Base-by-base conservation (phyloP, 2,797 vertebrate species). In the Crocodylus rhombifer region DNA sequence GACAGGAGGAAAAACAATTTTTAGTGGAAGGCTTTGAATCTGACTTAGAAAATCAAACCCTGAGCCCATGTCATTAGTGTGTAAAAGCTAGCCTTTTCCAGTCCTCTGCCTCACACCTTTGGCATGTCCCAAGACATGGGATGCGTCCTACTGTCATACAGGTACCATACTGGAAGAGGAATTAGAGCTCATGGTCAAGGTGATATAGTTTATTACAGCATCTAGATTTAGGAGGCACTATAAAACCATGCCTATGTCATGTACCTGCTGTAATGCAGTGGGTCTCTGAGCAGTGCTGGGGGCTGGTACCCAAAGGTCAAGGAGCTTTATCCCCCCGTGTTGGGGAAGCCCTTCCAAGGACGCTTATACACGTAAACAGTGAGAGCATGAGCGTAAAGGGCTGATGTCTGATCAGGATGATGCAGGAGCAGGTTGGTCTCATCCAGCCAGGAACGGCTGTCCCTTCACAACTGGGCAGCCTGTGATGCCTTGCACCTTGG, bases 1-100 rank as follows among this genome's bases (percentile, higher is more conserved):
- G 23, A 36, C 26, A 71, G 36, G 90, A 12, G 79, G 79, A 69
- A 87, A 74, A 26, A 7, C 14, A 61, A 75, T 95, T 93, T 25
- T 67, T 60, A 63, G 9, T 2, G 1, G 75, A 57, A 42, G 6
- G 36, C 86, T 91, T 75, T 65, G 78, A 9, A 63, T 75, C 13
- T 56, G 56, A 33, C 13, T 82, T 92, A 64, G 60, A 62, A 94
- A 79, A 86, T 57, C 0, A 0, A 20, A 26, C 74, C 16, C 2
- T 0, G 30, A n/a, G 58, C 65, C 77, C 86, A 26, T 85, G 30
- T 69, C 51, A 23, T 73, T 0, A 0, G 13, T 84, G 30, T 33
- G 2, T 55, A 81, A 89, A 30, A 92, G 42, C 76, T 42, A 2
- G 9, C 79, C 82, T 57, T 65, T 94, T 26, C 30, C 51, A 26